A percentile compares a stretch with the other conserved stretches of the same genome.
Conservation (phyloP, 2,113 vertebrate species). For the Corythaixoides concolor region DNA sequence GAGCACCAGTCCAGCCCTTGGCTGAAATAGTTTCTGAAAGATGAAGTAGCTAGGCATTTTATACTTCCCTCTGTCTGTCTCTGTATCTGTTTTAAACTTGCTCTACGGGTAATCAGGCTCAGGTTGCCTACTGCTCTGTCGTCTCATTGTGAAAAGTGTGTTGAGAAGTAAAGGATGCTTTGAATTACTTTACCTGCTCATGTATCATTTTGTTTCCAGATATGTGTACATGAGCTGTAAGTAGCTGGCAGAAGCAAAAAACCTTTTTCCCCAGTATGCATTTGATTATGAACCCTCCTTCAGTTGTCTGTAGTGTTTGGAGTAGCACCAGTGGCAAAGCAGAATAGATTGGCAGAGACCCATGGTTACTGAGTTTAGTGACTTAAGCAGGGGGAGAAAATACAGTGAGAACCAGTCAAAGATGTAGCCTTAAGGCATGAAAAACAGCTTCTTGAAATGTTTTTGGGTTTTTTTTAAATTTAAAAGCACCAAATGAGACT, state of each 20-base stretch:
- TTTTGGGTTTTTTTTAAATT: background rate
- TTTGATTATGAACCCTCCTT: background rate
- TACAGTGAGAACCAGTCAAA: background rate
- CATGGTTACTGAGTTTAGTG: background rate
- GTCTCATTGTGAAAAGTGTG: background rate
- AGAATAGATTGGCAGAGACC: background rate
- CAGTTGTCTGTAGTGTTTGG: background rate
- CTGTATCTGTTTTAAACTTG: background rate
- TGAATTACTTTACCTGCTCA: background rate
- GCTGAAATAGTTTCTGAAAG: background rate
- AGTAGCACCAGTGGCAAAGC: background rate
- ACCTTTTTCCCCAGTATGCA: background rate
- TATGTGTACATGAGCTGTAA: background rate
- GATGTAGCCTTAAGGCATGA: background rate
- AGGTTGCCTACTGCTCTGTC: background rate
- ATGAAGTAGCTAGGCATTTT: background rate
- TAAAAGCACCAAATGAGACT: background rate
- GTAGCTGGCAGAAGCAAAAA: background rate
- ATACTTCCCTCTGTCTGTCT: background rate
- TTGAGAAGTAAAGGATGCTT: background rate
- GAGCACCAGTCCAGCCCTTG: background rate
- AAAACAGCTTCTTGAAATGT: background rate
- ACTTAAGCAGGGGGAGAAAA: background rate
- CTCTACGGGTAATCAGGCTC: background rate
- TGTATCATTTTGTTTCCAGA: background rate